Evolutionary conservation across 2,888 invertebrate genomes (phyloP).

Genomic region (Eilema griseolum): DNA sequence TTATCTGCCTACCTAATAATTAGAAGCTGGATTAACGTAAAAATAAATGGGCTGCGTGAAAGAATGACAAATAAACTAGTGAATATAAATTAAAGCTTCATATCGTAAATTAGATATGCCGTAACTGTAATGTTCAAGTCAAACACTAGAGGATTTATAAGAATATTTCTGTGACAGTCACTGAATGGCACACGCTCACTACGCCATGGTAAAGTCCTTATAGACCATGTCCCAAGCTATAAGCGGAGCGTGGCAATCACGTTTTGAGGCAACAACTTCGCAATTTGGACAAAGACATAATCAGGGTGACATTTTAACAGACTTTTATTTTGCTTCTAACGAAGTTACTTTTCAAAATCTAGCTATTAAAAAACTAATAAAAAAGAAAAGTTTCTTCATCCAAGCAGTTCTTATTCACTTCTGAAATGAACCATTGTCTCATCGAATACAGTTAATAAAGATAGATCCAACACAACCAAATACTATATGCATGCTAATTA

Average conservation of each 20-base stretch:
- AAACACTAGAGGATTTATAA: conserved; percentile 52
- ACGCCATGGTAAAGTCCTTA: conserved; percentile 38
- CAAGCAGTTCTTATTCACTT: too few relatives aligned
- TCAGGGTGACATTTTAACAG: too few relatives aligned
- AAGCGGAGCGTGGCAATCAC: conserved; percentile 10
- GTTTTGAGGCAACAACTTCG: too few relatives aligned
- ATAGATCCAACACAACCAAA: too few relatives aligned
- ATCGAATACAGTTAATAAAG: too few relatives aligned
- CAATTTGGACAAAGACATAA: too few relatives aligned
- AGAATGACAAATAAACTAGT: conserved; percentile 29
- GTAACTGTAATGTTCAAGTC: conserved; percentile 47
- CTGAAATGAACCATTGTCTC: too few relatives aligned
- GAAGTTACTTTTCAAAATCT: too few relatives aligned
- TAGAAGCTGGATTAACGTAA: neutral
- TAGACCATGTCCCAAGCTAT: conserved; percentile 20
- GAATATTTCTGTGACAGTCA: conserved; percentile 69
- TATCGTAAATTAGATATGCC: conserved; percentile 27
- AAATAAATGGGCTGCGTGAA: neutral
- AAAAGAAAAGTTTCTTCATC: too few relatives aligned
- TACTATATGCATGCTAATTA: too few relatives aligned
- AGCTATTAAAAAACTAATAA: too few relatives aligned
- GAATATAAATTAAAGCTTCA: conserved; percentile 35
- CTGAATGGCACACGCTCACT: conserved; percentile 65
- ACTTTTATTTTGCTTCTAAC: too few relatives aligned
- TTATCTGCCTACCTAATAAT: neutral